phyloP scores from a whole-genome alignment of 2,113 vertebrate species.

The Plectropomus leopardus region DNA sequence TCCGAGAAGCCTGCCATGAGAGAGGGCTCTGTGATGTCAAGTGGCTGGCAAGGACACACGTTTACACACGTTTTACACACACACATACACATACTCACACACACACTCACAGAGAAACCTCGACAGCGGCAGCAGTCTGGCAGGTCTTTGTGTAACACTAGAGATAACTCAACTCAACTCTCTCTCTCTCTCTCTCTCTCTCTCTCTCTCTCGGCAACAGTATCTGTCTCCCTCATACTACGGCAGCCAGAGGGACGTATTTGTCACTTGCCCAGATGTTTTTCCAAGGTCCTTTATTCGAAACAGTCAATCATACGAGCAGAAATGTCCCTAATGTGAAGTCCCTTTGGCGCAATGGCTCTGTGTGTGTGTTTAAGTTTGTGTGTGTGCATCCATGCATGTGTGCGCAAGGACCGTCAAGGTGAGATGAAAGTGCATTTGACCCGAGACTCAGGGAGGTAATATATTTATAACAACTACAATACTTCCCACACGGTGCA shows the following conservation, averaged over 20 bases:
- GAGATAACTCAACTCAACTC: slow-evolving; percentile 51
- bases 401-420: slow-evolving; percentile 71
- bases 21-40: slow-evolving; percentile 79
- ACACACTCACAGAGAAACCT: slow-evolving; percentile 23
- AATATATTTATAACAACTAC: slow-evolving; percentile 66
- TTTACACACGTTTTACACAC: slow-evolving; percentile 25
- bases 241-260: slow-evolving; percentile 69
- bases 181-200: not conserved
- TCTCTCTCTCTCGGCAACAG: not conserved
- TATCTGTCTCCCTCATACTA: slow-evolving; percentile 69
- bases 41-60: slow-evolving; percentile 69
- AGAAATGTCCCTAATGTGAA: slow-evolving; percentile 74
- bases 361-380: not conserved
- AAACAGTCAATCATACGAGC: slow-evolving; percentile 77
- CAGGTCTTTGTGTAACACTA: slow-evolving; percentile 67
- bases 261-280: slow-evolving; percentile 82
- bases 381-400: slow-evolving; percentile 13
- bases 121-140: slow-evolving; percentile 53
- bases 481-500: slow-evolving; percentile 19
- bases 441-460: slow-evolving; percentile 54
- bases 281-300: slow-evolving; percentile 80
- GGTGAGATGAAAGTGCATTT: slow-evolving; percentile 67
- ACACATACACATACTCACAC: not conserved
- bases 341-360: slow-evolving; percentile 54
- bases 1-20: slow-evolving; percentile 71